Evolutionary conservation across 1,140 invertebrate species (phyloP).

Genomic region (Chironomus striatipennis): DNA sequence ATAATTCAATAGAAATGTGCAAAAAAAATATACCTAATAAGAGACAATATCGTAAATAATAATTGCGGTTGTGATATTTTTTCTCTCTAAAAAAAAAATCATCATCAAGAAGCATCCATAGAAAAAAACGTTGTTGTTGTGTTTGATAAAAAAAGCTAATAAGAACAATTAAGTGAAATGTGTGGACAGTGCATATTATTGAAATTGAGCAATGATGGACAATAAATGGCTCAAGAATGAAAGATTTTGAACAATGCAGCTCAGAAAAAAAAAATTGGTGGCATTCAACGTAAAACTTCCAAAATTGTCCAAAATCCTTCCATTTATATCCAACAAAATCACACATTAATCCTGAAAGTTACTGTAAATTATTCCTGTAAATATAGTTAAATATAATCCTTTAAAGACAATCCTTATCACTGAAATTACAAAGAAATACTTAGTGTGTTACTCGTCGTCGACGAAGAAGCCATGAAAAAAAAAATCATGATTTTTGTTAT

Average conservation of each 20-base stretch:
- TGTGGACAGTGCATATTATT: too few species aligned
- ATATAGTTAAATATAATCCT: not conserved
- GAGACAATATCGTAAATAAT: too few species aligned
- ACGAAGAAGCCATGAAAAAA: not conserved
- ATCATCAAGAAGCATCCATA: too few species aligned
- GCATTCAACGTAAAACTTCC: not conserved
- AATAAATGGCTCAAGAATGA: not conserved
- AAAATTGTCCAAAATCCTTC: not conserved
- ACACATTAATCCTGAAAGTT: not conserved
- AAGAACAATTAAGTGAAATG: too few species aligned
- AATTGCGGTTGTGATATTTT: too few species aligned
- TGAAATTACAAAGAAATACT: not conserved
- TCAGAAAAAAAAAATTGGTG: not conserved
- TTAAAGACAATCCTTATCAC: not conserved
- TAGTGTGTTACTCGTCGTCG: not conserved
- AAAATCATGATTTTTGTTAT: not conserved
- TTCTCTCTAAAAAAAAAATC: too few species aligned
- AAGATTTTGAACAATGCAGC: not conserved
- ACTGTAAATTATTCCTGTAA: constrained; percentile 13
- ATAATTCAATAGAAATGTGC: too few species aligned
- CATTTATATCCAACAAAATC: not conserved
- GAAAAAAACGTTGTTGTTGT: too few species aligned
- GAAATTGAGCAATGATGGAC: not conserved
- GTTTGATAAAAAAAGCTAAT: too few species aligned
- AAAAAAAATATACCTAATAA: too few species aligned